Evolutionary conservation across 2,888 invertebrate species (phyloP), one percentile per base, ranked within the genome.

Genomic region (Cactoblastis cactorum): DNA sequence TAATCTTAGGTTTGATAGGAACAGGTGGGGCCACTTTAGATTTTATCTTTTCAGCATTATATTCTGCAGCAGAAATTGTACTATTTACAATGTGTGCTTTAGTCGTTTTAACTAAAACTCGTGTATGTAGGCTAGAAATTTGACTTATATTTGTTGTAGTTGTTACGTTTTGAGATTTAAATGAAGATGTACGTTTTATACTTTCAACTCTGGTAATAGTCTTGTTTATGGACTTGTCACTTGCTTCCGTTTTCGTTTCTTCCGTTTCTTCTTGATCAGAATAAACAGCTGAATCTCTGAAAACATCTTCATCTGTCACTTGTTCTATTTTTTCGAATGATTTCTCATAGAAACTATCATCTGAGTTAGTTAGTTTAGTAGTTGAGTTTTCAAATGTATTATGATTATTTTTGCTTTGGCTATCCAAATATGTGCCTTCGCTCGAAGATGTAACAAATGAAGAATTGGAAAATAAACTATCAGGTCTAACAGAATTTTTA

Each of bases 251-350:
- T 59, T 78, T 80, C 3, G 58, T 59, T 45, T 81, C 83, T 49
- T 82, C 82, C 14, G 39, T 57, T 5, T 94, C 94, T 54, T 94
- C 94, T 55, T 91, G 92, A 65, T 96, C 96, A 56, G 95, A 95
- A 75, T 95, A 96, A 62, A 96, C 94, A 56, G 96, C 95, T 48
- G 95, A 95, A 74, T 96, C 96, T 65, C 96, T 91, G 67, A 95
- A 95, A 0, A 92, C 91, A 59, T 93, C 94, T 61, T 91, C 92
- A 54, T 93, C 94, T 28, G 89, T 91, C 32, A 94, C 90, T 52
- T 92, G 93, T 74, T 95, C 95, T 32, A 95, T 93, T 32, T 92
- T 93, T 65, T 94, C 94, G 69, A 94, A 94, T 0, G 94, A 92
- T 60, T 93, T 92, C 71, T 95, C 95, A 66, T 95, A 95, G 67